Conservation (phyloP, 2,797 vertebrate species). For the Acanthis flammea region DNA sequence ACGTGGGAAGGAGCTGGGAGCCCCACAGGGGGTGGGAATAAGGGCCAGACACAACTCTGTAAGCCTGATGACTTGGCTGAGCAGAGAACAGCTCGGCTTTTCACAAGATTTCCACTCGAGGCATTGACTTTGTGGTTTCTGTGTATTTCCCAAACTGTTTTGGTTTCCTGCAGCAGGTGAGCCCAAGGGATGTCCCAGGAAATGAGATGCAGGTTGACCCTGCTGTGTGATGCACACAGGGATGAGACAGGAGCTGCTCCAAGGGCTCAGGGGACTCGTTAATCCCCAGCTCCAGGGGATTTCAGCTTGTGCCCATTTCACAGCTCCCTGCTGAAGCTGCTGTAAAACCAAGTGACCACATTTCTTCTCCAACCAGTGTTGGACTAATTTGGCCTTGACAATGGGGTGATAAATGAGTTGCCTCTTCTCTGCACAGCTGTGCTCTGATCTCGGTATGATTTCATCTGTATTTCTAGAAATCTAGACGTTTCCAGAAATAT, state of each 20-base stretch:
- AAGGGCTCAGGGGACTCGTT: neutral
- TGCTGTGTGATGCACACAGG: accelerated
- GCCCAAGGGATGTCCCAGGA: neutral
- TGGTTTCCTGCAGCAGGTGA: neutral
- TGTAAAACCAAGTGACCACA: neutral
- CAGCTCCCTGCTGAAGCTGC: neutral
- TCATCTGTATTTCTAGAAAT: conserved; percentile 55
- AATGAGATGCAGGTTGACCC: neutral
- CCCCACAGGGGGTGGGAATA: neutral
- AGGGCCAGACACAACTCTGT: neutral
- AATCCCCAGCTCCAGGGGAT: neutral
- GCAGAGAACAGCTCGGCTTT: neutral
- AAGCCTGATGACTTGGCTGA: neutral
- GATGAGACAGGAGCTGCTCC: neutral
- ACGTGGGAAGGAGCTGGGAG: conserved; percentile 22
- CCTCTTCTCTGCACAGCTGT: conserved; percentile 13
- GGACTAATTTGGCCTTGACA: neutral
- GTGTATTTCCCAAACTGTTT: neutral
- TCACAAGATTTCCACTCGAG: neutral
- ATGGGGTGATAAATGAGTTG: conserved; percentile 11
- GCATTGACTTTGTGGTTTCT: neutral
- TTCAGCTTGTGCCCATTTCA: neutral
- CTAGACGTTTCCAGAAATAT: conserved; percentile 31
- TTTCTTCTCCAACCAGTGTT: neutral
- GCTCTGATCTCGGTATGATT: neutral